Evolutionary conservation across 1,140 invertebrate species (phyloP).

Genomic region (Charaxes varanes): DNA sequence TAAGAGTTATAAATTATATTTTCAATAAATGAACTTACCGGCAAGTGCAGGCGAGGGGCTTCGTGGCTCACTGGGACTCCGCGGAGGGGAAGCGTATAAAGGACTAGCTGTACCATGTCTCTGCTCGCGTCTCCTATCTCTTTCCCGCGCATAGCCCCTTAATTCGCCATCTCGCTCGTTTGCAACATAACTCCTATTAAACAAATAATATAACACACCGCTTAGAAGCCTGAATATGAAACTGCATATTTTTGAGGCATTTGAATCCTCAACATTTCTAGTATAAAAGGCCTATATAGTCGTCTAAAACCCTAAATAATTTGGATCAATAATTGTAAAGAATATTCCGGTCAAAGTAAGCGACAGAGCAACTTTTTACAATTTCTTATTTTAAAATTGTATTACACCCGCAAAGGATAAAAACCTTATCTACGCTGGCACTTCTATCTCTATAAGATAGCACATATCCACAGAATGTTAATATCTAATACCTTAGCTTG

Average conservation of each 20-base stretch:
- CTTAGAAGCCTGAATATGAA: neutral
- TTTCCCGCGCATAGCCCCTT: conserved; percentile 37
- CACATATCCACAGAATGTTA: neutral
- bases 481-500: conserved; percentile 37
- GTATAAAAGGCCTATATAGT: too few relatives aligned
- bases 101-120: conserved; percentile 74
- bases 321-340: too few relatives aligned
- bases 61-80: conserved; percentile 85
- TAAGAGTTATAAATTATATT: too few relatives aligned
- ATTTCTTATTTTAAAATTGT: too few relatives aligned
- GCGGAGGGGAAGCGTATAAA: conserved; percentile 88
- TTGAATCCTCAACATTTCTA: too few relatives aligned
- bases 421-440: too few relatives aligned
- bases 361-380: too few relatives aligned
- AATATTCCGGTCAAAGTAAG: too few relatives aligned
- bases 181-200: conserved; percentile 54
- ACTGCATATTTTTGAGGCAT: too few relatives aligned
- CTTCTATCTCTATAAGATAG: too few relatives aligned
- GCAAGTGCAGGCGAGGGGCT: conserved; percentile 53
- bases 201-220: neutral
- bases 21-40: conserved; percentile 17
- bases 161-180: conserved; percentile 54
- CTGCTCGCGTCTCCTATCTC: conserved; percentile 39
- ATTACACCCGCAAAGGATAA: too few relatives aligned
- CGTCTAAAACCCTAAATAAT: too few relatives aligned